Percentiles rank a stretch among this genome's conserved stretches.
Conservation (phyloP, 92 coral and sea anemone genomes). For the Pocillopora grandis region DNA sequence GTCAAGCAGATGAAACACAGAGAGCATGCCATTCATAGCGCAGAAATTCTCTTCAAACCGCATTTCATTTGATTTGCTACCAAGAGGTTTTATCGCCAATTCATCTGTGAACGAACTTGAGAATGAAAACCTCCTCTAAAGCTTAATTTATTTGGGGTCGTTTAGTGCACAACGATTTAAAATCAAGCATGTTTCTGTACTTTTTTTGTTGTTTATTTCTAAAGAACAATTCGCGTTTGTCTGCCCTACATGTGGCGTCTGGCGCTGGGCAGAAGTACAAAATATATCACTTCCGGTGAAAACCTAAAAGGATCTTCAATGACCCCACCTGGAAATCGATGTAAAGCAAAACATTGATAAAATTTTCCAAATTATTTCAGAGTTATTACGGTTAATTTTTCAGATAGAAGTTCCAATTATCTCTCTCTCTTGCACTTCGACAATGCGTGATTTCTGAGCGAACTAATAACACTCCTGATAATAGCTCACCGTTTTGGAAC, state of each 20-base stretch:
- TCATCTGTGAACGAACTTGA: background rate
- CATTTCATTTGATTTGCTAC: constrained; percentile 9
- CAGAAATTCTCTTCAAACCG: constrained; percentile 18
- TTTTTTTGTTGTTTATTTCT: constrained; percentile 5
- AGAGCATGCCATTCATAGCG: constrained; percentile 27
- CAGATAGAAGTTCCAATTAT: background rate
- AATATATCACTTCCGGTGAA: constrained; percentile 19
- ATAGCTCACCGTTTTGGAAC: background rate
- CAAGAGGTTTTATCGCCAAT: background rate
- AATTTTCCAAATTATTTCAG: constrained; percentile 26
- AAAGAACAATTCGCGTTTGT: constrained; percentile 14
- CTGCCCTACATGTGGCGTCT: constrained; percentile 19
- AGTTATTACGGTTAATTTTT: background rate
- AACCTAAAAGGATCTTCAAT: background rate
- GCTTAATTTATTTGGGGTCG: background rate
- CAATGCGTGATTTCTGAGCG: background rate
- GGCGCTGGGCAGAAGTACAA: background rate
- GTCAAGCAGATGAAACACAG: constrained; percentile 39
- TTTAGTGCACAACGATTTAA: background rate
- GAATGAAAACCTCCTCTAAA: background rate
- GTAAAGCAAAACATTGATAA: constrained; percentile 9
- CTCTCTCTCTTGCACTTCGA: background rate
- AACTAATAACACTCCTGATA: too few relatives aligned
- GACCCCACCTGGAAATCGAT: constrained; percentile 15
- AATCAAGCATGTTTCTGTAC: background rate